A percentile compares a stretch with the other conserved stretches of the same genome.
Evolutionary conservation across 2,888 invertebrate species (phyloP).

Genomic region (Drosophila nigricruria): DNA sequence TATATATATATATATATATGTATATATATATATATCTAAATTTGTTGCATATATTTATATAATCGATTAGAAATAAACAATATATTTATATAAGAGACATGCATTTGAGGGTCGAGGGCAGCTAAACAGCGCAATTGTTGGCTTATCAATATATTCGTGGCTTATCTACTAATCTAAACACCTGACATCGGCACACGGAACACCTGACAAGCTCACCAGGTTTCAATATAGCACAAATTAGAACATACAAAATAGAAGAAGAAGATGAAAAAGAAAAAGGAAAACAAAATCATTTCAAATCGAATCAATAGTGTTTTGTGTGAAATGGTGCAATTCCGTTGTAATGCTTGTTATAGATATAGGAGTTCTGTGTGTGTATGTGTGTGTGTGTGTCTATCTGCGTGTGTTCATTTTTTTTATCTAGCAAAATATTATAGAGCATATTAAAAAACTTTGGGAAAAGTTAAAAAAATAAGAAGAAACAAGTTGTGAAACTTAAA

Average conservation of each 20-base stretch:
- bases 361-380: slow-evolving; percentile 9
- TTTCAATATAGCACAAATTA: background rate
- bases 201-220: background rate
- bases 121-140: background rate
- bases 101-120: background rate
- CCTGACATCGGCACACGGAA: slow-evolving; percentile 4
- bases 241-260: background rate
- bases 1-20: too few relatives aligned
- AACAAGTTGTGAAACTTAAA: slow-evolving; percentile 48
- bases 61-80: background rate
- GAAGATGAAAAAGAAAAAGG: background rate
- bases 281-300: slow-evolving; percentile 8
- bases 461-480: slow-evolving; percentile 51
- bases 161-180: slow-evolving; percentile 11
- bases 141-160: slow-evolving; percentile 7
- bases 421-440: slow-evolving; percentile 57
- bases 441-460: slow-evolving; percentile 74
- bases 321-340: slow-evolving; percentile 27
- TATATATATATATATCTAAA: background rate
- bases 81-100: background rate
- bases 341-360: slow-evolving; percentile 25
- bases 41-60: background rate
- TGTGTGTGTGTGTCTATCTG: background rate
- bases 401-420: background rate
- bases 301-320: slow-evolving; percentile 29